Evolutionary conservation across 2,113 vertebrate species (phyloP).

Genomic region (Balaenoptera acutorostrata): DNA sequence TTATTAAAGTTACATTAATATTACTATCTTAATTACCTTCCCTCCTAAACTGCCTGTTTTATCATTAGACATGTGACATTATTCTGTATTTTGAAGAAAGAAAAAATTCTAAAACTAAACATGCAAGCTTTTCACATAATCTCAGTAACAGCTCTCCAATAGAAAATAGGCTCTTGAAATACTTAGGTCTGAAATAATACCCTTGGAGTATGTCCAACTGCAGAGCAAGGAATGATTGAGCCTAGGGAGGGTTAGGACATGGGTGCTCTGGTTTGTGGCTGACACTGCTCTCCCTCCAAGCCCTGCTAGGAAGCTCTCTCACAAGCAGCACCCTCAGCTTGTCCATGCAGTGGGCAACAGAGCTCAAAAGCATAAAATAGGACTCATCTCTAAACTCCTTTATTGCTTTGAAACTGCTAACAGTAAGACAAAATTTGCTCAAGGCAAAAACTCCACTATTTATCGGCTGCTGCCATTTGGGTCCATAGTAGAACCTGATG

Average conservation of each 20-base stretch:
- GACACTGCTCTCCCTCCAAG: not conserved
- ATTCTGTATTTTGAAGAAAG: not conserved
- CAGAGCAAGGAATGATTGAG: not conserved
- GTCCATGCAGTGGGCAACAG: not conserved
- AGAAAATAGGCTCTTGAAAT: not conserved
- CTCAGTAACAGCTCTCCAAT: not conserved
- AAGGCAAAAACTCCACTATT: not conserved
- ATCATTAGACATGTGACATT: not conserved
- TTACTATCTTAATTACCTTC: not conserved
- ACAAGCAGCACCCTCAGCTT: not conserved
- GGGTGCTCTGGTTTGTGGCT: not conserved
- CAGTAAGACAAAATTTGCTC: not conserved
- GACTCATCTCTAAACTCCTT: not conserved
- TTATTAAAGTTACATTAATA: not conserved
- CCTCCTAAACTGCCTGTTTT: not conserved
- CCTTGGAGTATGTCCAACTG: not conserved
- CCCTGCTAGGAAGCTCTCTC: not conserved
- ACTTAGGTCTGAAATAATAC: not conserved
- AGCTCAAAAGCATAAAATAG: not conserved
- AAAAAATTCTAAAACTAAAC: not conserved
- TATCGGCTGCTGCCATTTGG: not conserved
- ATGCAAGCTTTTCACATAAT: not conserved
- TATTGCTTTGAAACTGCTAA: not conserved
- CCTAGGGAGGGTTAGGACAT: not conserved
- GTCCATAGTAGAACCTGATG: not conserved